Conservation (phyloP, 1,140 invertebrate species). For the Bombus balteatus region DNA sequence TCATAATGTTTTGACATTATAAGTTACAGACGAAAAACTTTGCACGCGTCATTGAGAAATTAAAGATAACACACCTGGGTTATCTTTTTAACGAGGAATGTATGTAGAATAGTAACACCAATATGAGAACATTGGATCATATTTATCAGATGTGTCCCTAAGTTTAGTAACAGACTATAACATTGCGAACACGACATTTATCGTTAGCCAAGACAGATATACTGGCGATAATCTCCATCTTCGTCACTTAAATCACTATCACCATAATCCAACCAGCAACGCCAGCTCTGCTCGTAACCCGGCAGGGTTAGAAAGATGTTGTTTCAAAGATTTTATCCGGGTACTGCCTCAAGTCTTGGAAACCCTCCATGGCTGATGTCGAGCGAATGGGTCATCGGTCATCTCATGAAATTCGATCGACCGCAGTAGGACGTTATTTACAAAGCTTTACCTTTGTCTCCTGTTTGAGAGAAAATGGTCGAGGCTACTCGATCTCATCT, state of each 20-base stretch:
- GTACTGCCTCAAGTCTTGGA: not conserved
- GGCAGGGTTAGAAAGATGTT: not conserved
- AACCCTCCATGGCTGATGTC: not conserved
- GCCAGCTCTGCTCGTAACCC: not conserved
- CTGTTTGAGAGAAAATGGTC: not conserved
- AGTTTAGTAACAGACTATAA: slow-evolving; percentile 9
- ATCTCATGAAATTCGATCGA: slow-evolving; percentile 41
- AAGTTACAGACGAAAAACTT: no score
- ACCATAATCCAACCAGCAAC: not conserved
- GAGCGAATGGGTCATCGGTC: slow-evolving; percentile 33
- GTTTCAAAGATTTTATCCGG: slow-evolving; percentile 36
- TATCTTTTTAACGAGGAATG: no score
- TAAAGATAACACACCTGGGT: no score
- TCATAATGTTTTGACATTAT: no score
- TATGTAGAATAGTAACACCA: no score
- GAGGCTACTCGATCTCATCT: slow-evolving; percentile 10
- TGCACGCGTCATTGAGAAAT: no score
- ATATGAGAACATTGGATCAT: not conserved
- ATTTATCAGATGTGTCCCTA: not conserved
- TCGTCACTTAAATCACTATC: slow-evolving; percentile 17
- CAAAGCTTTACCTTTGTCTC: slow-evolving; percentile 34
- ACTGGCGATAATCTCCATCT: slow-evolving; percentile 27
- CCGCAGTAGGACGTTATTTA: slow-evolving; percentile 35
- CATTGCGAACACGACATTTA: slow-evolving; percentile 31
- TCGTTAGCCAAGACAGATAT: slow-evolving; percentile 8